Conservation (phyloP, 2,113 vertebrate genomes). For the Amphilophus citrinellus region DNA sequence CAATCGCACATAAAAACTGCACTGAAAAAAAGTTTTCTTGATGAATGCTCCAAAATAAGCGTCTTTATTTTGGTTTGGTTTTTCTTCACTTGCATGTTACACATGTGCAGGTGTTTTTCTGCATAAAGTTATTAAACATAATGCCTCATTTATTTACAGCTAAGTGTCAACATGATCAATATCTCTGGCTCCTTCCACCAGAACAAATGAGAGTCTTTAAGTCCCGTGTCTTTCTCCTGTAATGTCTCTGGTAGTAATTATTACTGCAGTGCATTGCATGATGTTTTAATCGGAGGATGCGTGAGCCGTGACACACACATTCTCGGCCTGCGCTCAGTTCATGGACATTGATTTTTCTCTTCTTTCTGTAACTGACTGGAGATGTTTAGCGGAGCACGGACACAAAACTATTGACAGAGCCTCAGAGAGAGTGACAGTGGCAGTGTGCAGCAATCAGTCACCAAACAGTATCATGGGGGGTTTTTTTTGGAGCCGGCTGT, state of each 20-base stretch:
- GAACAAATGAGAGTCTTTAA: fast-evolving
- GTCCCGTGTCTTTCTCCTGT: too few species aligned
- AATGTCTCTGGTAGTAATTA: background rate
- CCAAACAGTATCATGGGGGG: fast-evolving
- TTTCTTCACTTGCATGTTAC: too few species aligned
- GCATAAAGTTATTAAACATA: too few species aligned
- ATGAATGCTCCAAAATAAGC: too few species aligned
- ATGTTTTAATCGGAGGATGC: background rate
- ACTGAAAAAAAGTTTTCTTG: too few species aligned
- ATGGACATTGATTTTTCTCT: background rate
- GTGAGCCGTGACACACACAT: background rate
- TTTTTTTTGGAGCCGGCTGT: background rate
- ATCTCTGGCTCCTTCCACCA: background rate
- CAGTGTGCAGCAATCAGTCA: conserved; percentile 19
- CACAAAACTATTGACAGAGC: background rate
- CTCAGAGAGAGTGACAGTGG: background rate
- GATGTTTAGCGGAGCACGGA: background rate
- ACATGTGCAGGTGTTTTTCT: too few species aligned
- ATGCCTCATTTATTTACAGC: background rate
- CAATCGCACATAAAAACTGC: too few species aligned
- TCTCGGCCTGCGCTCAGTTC: background rate
- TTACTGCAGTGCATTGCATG: background rate
- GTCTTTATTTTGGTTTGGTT: too few species aligned
- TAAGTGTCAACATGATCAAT: background rate
- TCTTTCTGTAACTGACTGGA: conserved; percentile 8